phyloP scores from a whole-genome alignment of 1,140 invertebrate genomes.

The Ptiloglossa arizonensis region DNA sequence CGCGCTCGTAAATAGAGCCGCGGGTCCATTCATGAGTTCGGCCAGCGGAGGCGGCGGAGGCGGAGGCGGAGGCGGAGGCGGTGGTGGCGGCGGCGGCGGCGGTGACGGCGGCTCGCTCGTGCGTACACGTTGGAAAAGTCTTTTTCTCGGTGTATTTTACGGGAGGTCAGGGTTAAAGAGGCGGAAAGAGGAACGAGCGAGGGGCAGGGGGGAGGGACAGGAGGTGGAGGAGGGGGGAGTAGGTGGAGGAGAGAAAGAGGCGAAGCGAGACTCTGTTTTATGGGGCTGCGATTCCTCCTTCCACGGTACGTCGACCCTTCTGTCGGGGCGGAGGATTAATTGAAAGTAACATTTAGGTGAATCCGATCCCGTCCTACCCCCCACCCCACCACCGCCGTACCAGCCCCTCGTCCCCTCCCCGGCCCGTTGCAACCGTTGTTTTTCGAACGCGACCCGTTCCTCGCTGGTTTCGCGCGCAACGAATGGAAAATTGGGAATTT shows the following conservation, averaged over 20 bases:
- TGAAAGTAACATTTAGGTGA: slow-evolving; percentile 39
- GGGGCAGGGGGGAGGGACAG: too few relatives aligned
- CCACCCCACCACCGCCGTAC: too few relatives aligned
- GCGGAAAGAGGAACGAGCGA: slow-evolving; percentile 70
- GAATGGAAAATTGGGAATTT: slow-evolving; percentile 6
- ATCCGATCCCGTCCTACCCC: slow-evolving; percentile 31
- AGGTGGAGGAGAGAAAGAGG: slow-evolving; percentile 22
- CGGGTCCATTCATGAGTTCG: slow-evolving; percentile 78
- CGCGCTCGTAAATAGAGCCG: slow-evolving; percentile 75
- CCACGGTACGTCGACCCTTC: slow-evolving; percentile 42
- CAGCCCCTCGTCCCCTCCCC: too few relatives aligned
- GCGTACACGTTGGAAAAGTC: slow-evolving; percentile 76
- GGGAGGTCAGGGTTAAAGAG: slow-evolving; percentile 79
- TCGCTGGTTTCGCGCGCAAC: neutral
- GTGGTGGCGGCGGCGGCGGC: slow-evolving; percentile 12
- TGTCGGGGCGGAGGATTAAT: slow-evolving; percentile 42
- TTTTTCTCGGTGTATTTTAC: slow-evolving; percentile 77
- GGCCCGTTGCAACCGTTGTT: neutral
- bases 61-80: slow-evolving; percentile 39
- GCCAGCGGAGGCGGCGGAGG: slow-evolving; percentile 54
- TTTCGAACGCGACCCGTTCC: too few relatives aligned
- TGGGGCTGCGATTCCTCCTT: slow-evolving; percentile 49
- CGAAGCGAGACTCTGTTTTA: slow-evolving; percentile 59
- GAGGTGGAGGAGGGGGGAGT: too few relatives aligned
- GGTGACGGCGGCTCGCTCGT: slow-evolving; percentile 67